phyloP scores from a whole-genome alignment of 23 tunicate species.

The Oikopleura albicans region DNA sequence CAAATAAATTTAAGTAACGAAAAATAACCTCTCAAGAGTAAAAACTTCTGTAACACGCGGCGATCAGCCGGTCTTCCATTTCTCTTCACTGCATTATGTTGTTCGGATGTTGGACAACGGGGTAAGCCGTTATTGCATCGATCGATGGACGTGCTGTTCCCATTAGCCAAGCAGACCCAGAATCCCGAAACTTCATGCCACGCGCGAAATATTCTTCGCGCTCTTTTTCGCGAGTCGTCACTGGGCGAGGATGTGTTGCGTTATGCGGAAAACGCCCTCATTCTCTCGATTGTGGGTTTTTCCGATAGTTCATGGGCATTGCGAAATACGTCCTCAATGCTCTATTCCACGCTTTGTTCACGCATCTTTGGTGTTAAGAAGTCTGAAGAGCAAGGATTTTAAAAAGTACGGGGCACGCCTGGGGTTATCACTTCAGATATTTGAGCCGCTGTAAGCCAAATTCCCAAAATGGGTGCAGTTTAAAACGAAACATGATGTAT shows the following conservation, averaged over 20 bases:
- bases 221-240: background rate
- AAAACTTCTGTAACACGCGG: background rate
- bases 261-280: background rate
- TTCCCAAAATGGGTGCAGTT: too few relatives aligned
- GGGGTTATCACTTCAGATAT: too few relatives aligned
- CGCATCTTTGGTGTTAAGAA: slow-evolving; percentile 6
- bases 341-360: background rate
- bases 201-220: background rate
- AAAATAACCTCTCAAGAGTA: too few relatives aligned
- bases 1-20: too few relatives aligned
- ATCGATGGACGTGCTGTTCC: background rate
- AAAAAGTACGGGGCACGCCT: too few relatives aligned
- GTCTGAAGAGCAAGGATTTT: too few relatives aligned
- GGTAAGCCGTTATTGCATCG: background rate
- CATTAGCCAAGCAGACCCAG: background rate
- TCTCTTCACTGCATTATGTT: background rate
- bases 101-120: background rate
- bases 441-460: too few relatives aligned
- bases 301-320: slow-evolving; percentile 1
- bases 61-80: slow-evolving; percentile 3
- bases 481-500: too few relatives aligned
- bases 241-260: background rate
- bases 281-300: background rate
- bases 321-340: background rate
- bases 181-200: background rate